Evolutionary conservation across 1,140 invertebrate genomes (phyloP), one percentile per base, ranked within the genome.

Genomic region (Drosophila burlai): DNA sequence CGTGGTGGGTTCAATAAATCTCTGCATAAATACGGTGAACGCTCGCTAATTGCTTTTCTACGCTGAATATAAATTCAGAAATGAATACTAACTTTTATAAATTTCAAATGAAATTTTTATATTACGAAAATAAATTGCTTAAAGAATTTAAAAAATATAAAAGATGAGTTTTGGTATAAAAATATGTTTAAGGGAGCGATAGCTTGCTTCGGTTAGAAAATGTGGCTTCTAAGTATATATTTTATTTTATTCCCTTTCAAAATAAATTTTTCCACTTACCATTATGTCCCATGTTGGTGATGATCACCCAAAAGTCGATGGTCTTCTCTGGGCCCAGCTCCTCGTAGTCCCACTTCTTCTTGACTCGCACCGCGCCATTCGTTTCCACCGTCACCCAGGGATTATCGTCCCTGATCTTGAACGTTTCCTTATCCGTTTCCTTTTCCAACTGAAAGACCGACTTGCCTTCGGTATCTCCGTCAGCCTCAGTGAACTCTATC

Each of bases 321-420:
- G 97, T 98, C 93, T 99, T 99, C 93, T 98, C 98, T 0, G 97
- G 97, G n/a, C 97, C 97, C 4, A 99, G 93, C 85, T 98, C 97
- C 91, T 99, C 98, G 93, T 98, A 99, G 94, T 99, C 97, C 98
- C 98, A 99, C 95, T 98, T 98, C 95, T 98, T 97, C 93, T 98
- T 98, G 42, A 99, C 97, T 82, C 96, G 95, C 67, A 99, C 97
- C 34, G 97, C 97, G 65, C 98, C 98, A 93, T 97, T 98, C 9
- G 96, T 95, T 92, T 97, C 97, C 42, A 99, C 97, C 15, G 96
- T 97, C 29, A 99, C 97, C 98, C 98, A 99, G 50, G 96, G 96
- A 94, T 98, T 98, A 93, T 98, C 97, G 80, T 98, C 97, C 63
- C 97, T 94, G 82, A 99, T 98, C 94, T 98, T 98, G 92, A 98